Evolutionary conservation across 1,140 invertebrate species (phyloP).

Genomic region (Papilio helenus): DNA sequence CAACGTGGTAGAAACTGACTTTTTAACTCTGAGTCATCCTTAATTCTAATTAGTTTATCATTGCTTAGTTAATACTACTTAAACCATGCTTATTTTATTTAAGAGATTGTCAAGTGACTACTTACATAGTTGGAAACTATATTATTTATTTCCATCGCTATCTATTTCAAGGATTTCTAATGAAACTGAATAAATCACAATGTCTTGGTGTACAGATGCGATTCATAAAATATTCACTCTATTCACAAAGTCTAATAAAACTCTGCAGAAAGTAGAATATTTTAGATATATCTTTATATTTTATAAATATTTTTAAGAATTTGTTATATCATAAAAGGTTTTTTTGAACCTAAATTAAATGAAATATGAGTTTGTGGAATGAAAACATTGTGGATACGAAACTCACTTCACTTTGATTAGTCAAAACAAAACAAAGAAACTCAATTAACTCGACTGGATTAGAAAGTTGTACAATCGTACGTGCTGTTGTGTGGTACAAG

Average conservation of each 20-base stretch:
- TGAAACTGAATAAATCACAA: constrained; percentile 7
- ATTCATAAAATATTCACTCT: constrained; percentile 17
- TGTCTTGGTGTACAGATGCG: constrained; percentile 5
- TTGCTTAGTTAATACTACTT: too few relatives aligned
- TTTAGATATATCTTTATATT: not conserved
- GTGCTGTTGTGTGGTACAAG: not conserved
- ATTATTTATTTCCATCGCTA: not conserved
- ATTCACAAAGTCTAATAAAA: constrained; percentile 18
- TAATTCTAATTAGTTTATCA: too few relatives aligned
- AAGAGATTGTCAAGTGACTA: too few relatives aligned
- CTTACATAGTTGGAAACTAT: too few relatives aligned
- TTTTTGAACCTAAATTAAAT: not conserved
- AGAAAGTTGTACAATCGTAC: constrained; percentile 27
- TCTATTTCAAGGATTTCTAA: constrained; percentile 16
- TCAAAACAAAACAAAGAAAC: constrained; percentile 28
- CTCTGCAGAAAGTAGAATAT: not conserved
- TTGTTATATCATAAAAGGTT: too few relatives aligned
- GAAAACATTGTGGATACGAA: constrained; percentile 3
- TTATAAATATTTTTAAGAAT: not conserved
- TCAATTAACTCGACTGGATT: constrained; percentile 24
- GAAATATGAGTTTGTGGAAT: not conserved
- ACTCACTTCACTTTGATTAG: constrained; percentile 14
- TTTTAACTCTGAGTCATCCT: too few relatives aligned
- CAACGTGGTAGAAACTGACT: too few relatives aligned
- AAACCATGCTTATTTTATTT: too few relatives aligned